Evolutionary conservation across 2,113 vertebrate species (phyloP), one percentile per base, ranked within the genome.

Genomic region (Chaetorhynchus papuensis): DNA sequence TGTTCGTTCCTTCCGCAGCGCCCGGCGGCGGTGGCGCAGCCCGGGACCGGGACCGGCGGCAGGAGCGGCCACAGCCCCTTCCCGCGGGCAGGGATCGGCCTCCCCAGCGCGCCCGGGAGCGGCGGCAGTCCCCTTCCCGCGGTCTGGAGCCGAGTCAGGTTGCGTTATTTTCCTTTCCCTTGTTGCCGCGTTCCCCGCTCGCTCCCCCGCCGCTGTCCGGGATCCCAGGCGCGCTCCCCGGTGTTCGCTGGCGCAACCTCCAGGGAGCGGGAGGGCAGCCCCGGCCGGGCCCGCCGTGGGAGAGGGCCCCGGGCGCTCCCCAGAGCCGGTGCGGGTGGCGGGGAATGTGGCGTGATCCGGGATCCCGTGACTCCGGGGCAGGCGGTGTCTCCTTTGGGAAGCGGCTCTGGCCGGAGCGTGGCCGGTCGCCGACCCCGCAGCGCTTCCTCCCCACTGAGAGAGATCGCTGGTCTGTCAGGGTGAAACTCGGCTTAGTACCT

Each of bases 361-460:
- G 45, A 75, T 97, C 98, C 80, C 97, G 93, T 97, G 97, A 98
- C 97, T 77, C 10, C 9, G 50, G 71, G 83, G 21, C 66, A 47
- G 85, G 90, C 87, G 69, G 89, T 1, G 49, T 72, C 76, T 96
- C 72, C 93, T 74, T 27, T 37, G 84, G 96, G 96, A 87, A 95
- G 65, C 82, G 77, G 93, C 91, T 95, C 66, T 76, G 11, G 82
- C 52, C 33, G 92, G 83, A 87, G 39, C 53, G 27, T 57, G 94
- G 87, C 31, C 23, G 6, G 37, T 30, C 35, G 11, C 33, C 30
- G 76, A 30, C 94, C 82, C 61, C 50, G 5, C 35, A 8, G 89
- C 13, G 28, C 86, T 79, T 72, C 57, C 24, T 53, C 30, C 0
- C 28, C 37, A 0, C 65, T 6, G 44, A 14, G 27, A 15, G 21